Conservation (phyloP, 2,113 vertebrate species). For the Romanogobio albipinnatus region DNA sequence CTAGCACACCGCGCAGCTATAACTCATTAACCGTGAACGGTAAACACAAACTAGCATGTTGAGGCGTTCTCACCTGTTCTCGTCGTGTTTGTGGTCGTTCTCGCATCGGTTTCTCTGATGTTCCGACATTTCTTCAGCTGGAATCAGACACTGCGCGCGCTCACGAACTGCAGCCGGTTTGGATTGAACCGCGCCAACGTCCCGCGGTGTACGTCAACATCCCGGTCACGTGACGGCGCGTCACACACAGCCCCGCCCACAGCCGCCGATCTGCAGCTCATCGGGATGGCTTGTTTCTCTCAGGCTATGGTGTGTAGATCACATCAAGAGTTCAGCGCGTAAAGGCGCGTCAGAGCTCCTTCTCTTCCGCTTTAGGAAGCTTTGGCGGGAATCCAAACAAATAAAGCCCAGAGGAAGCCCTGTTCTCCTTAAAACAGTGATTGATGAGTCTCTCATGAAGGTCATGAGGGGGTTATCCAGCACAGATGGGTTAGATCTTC, state of each 20-base stretch:
- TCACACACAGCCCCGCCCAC: background rate
- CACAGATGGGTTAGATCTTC: too few relatives aligned
- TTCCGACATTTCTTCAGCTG: conserved; percentile 28
- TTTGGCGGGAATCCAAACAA: conserved; percentile 11
- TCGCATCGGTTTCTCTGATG: background rate
- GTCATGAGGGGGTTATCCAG: too few relatives aligned
- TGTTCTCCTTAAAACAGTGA: too few relatives aligned
- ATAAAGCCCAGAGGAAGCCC: background rate
- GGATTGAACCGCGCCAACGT: conserved; percentile 51
- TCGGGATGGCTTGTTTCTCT: rapidly evolving
- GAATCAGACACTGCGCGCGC: background rate
- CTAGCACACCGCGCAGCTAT: background rate
- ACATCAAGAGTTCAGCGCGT: background rate
- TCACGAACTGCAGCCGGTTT: background rate
- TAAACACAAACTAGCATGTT: too few relatives aligned
- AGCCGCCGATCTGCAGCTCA: background rate
- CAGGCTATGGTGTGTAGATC: background rate
- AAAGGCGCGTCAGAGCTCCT: background rate
- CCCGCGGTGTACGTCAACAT: conserved; percentile 33
- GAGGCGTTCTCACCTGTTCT: conserved; percentile 31
- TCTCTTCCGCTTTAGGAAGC: background rate
- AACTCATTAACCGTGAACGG: background rate
- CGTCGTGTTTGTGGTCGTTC: background rate
- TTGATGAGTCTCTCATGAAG: too few relatives aligned
- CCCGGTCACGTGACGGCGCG: conserved; percentile 30